Evolutionary conservation across 2,113 vertebrate genomes (phyloP).

Genomic region (Phylloscopus trochiloides): DNA sequence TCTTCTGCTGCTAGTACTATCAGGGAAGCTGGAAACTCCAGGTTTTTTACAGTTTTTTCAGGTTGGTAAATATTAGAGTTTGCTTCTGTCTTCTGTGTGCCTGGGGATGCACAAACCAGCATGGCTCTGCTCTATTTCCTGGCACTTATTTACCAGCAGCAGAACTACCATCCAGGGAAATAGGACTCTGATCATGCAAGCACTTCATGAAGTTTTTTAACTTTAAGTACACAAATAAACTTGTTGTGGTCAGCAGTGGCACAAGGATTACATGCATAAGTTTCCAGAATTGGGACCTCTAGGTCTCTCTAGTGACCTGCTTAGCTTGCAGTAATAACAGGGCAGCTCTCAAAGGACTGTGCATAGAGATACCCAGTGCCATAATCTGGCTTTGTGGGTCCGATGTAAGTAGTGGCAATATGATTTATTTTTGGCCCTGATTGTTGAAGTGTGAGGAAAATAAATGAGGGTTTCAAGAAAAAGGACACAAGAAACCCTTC

Average conservation of each 20-base stretch:
- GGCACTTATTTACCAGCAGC: slow-evolving; percentile 56
- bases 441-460: neutral
- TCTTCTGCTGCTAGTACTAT: slow-evolving; percentile 35
- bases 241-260: slow-evolving; percentile 57
- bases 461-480: neutral
- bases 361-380: neutral
- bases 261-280: slow-evolving; percentile 50
- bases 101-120: slow-evolving; percentile 58
- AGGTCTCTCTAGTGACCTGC: slow-evolving; percentile 39
- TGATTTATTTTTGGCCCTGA: neutral
- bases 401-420: neutral
- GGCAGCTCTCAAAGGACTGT: neutral
- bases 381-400: neutral
- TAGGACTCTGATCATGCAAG: slow-evolving; percentile 59
- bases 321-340: slow-evolving; percentile 48
- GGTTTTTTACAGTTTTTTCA: slow-evolving; percentile 31
- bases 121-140: slow-evolving; percentile 62
- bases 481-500: neutral
- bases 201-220: slow-evolving; percentile 61
- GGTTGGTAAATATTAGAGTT: slow-evolving; percentile 46
- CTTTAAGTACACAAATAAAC: slow-evolving; percentile 63
- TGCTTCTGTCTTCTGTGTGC: slow-evolving; percentile 27
- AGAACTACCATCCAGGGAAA: slow-evolving; percentile 60
- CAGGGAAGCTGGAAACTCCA: slow-evolving; percentile 24
- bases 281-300: slow-evolving; percentile 52